Evolutionary conservation across 2,888 invertebrate species (phyloP).

Genomic region (Machimus atricapillus): DNA sequence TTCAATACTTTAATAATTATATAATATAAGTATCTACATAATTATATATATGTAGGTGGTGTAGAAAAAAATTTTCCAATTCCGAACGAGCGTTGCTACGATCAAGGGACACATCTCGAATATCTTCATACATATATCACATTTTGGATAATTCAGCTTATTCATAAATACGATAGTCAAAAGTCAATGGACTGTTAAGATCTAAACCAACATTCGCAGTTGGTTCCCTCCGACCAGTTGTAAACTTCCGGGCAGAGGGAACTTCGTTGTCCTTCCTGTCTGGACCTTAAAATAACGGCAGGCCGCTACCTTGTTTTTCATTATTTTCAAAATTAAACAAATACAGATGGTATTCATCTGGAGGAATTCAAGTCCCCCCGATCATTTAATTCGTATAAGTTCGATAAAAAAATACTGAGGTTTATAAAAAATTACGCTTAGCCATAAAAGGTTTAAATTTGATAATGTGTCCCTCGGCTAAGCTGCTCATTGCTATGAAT

Average conservation of each 20-base stretch:
- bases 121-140: not conserved
- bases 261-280: not conserved
- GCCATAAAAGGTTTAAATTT: not conserved
- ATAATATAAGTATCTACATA: too few relatives aligned
- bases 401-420: not conserved
- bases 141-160: not conserved
- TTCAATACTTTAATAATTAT: too few relatives aligned
- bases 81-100: too few relatives aligned
- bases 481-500: not conserved
- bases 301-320: conserved; percentile 12
- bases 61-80: too few relatives aligned
- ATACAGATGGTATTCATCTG: not conserved
- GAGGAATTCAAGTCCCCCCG: not conserved
- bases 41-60: too few relatives aligned
- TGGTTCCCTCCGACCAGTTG: not conserved
- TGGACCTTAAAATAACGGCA: not conserved
- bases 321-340: not conserved
- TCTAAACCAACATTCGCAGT: conserved; percentile 4
- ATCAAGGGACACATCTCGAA: too few relatives aligned
- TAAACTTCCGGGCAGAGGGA: conserved; percentile 20
- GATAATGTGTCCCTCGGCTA: not conserved
- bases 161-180: not conserved
- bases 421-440: not conserved
- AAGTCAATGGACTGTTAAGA: not conserved
- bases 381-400: not conserved